Evolutionary conservation across 2,113 vertebrate genomes (phyloP).

Genomic region (Crotalus helleri): DNA sequence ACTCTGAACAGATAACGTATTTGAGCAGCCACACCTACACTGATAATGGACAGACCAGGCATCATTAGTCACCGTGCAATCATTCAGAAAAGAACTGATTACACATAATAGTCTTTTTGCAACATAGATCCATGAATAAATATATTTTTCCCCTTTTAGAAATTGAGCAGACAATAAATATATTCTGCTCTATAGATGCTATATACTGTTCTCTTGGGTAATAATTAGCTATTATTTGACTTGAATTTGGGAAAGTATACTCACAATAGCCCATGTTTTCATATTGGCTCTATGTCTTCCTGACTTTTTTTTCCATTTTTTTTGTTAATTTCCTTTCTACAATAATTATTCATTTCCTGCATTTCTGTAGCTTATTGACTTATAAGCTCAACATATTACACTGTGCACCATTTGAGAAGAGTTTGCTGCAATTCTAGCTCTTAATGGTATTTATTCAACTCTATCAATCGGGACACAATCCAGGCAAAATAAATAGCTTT

Average conservation of each 20-base stretch:
- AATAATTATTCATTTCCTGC: background rate
- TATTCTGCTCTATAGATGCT: slow-evolving; percentile 9
- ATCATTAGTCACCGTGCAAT: background rate
- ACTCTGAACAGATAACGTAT: background rate
- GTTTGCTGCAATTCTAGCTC: background rate
- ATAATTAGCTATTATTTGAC: slow-evolving; percentile 24
- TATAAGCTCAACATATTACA: background rate
- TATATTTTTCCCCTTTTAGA: background rate
- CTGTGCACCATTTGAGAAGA: background rate
- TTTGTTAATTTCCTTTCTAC: background rate
- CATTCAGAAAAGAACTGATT: slow-evolving; percentile 18
- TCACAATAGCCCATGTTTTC: background rate
- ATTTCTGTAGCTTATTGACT: background rate
- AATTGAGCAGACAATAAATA: slow-evolving; percentile 3
- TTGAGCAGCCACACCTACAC: slow-evolving; percentile 11
- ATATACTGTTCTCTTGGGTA: slow-evolving; percentile 4
- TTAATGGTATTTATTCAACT: background rate
- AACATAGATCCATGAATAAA: slow-evolving; percentile 2
- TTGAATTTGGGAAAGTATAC: background rate
- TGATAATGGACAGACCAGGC: background rate
- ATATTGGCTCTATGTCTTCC: background rate
- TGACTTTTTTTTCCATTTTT: background rate
- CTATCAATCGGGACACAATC: background rate
- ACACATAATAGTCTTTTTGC: slow-evolving; percentile 3
- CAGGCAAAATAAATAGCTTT: background rate